Conservation (phyloP, 2,113 vertebrate genomes). For the Pelobates fuscus region DNA sequence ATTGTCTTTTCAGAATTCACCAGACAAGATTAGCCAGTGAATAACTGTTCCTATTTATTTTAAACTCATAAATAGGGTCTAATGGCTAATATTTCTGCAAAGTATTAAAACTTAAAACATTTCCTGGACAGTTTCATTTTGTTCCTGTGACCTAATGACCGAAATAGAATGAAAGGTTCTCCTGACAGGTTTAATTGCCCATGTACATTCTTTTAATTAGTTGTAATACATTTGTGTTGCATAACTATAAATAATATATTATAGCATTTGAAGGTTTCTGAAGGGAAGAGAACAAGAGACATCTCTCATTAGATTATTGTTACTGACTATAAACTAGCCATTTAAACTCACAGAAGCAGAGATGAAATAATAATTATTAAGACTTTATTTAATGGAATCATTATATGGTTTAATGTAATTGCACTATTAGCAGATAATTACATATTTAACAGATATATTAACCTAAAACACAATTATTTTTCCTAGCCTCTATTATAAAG, state of each 20-base stretch:
- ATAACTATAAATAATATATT: conserved; percentile 17
- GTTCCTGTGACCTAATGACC: neutral
- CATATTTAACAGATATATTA: conserved; percentile 44
- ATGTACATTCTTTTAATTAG: neutral
- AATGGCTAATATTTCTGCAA: no score
- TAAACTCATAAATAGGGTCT: no score
- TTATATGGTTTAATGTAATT: conserved; percentile 35
- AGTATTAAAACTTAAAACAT: no score
- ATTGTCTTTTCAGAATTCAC: no score
- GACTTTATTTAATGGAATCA: conserved; percentile 35
- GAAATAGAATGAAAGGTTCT: neutral
- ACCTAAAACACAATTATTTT: conserved; percentile 28
- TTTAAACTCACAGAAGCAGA: conserved; percentile 17
- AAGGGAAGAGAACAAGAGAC: neutral
- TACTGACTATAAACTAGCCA: conserved; percentile 2
- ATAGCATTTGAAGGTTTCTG: neutral
- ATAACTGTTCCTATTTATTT: no score
- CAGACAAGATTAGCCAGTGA: no score
- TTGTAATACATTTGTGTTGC: neutral
- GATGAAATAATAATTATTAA: conserved; percentile 23
- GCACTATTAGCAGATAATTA: conserved; percentile 23
- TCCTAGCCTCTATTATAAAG: conserved; percentile 13
- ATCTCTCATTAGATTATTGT: neutral
- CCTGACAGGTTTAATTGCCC: neutral
- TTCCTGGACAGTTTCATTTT: neutral